Base-by-base conservation (phyloP, 2,797 vertebrate genomes). In the Scleropages formosus region DNA sequence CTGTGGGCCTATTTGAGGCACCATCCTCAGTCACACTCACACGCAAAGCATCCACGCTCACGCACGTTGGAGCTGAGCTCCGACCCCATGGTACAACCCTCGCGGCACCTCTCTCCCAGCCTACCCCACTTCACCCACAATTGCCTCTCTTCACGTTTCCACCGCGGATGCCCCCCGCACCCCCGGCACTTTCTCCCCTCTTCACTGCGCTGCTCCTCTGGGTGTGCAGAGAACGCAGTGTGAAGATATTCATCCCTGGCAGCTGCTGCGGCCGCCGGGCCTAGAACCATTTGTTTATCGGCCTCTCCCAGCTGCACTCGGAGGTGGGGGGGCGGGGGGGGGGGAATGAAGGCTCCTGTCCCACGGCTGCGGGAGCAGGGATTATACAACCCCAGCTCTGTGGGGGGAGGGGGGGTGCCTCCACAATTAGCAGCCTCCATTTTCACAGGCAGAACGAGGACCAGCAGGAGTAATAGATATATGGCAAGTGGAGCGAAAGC, bases 261-360 rank as follows among this genome's bases (percentile, higher is more conserved):
- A 56, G 77, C 80, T 80, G 83, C 84, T 82, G 82, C 77, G 49
- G 27, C 39, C 81, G 80, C 81, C 89, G 88, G 89, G 86, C 85
- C 81, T 79, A 3, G 11, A 71, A 70, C 82, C 47, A 58, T 85
- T 85, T 91, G 88, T 90, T 92, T 93, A 93, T 93, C 92, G 86
- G 86, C 81, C 86, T 90, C 87, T 89, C 80, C 85, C 91, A 92
- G 92, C 90, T 89, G 90, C 85, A 84, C 81, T 89, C 89, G 88
- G 87, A 80, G 8, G 87, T 87, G 75, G 79, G 78, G 75, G 53
- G n/a, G n/a, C n/a, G n/a, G 87, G 80, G 8, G 87, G 87, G 75
- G 79, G 78, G 75, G 53, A 74, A 78, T 78, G 72, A 82, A 79
- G 73, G 75, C 58, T 73, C 62, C 68, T 75, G 53, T 62, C 20